Conservation (phyloP, 2,113 vertebrate species). For the Pedetes capensis region DNA sequence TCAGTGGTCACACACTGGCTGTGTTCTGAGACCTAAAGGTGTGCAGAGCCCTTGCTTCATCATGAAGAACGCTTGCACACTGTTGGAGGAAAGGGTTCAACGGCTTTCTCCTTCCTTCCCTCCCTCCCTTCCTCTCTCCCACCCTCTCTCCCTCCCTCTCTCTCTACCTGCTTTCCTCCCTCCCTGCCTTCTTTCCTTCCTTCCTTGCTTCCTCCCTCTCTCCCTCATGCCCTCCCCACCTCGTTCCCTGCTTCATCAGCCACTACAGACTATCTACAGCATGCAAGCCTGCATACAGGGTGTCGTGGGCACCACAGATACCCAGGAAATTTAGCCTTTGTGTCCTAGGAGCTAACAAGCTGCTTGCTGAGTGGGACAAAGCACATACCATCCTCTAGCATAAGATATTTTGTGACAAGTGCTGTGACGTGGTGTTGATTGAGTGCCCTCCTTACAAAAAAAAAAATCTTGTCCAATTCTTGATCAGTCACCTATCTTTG, state of each 20-base stretch:
- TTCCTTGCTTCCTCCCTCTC: background rate
- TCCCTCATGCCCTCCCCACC: background rate
- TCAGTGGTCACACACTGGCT: background rate
- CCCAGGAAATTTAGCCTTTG: no score
- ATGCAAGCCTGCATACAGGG: background rate
- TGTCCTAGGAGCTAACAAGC: background rate
- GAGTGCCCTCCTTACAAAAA: background rate
- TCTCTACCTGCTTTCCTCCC: no score
- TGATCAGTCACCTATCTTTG: background rate
- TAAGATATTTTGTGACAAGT: background rate
- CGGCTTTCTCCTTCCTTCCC: background rate
- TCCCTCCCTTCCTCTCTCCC: background rate
- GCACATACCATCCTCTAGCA: rapidly evolving
- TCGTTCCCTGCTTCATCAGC: background rate
- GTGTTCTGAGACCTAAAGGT: background rate
- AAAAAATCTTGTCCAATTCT: background rate
- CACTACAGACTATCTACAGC: background rate
- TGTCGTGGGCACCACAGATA: background rate
- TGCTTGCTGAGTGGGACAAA: background rate
- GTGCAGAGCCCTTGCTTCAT: background rate
- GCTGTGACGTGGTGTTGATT: background rate
- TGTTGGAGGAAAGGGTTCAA: background rate
- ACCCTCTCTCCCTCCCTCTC: background rate
- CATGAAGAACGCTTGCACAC: background rate
- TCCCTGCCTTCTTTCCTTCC: no score